phyloP scores from a whole-genome alignment of 2,113 vertebrate species.

The Nycticebus coucang region DNA sequence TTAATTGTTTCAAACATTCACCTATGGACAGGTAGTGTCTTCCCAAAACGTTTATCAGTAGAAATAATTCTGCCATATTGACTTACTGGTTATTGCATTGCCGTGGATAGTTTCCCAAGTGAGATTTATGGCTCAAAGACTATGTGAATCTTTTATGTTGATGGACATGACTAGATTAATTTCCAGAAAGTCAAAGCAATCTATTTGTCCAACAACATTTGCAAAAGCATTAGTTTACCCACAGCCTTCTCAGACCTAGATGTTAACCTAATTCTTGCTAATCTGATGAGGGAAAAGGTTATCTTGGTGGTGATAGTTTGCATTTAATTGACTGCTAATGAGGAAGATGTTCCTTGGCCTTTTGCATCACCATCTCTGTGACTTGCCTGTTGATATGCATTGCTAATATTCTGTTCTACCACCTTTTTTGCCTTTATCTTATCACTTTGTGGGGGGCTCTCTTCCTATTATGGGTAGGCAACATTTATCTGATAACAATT shows the following conservation, averaged over 20 bases:
- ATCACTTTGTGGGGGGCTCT: neutral
- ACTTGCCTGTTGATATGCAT: accelerated
- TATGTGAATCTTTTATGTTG: neutral
- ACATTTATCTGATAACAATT: accelerated
- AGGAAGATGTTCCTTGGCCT: neutral
- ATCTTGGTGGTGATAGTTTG: neutral
- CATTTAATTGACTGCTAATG: too few species aligned
- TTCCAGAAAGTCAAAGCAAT: neutral
- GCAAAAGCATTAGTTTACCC: too few species aligned
- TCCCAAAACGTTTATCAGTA: neutral
- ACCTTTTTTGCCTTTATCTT: neutral
- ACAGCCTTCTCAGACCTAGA: accelerated
- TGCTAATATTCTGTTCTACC: neutral
- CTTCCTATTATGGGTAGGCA: accelerated
- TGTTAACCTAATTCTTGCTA: neutral
- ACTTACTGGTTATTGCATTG: neutral
- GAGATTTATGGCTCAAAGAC: neutral
- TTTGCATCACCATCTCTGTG: neutral
- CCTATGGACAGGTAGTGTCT: neutral
- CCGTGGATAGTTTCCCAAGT: neutral
- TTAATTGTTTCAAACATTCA: neutral
- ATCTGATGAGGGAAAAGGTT: too few species aligned
- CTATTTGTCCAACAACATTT: neutral
- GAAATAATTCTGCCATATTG: neutral
- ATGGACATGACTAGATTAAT: neutral